Percentiles rank a stretch among this genome's conserved stretches.
These are phyloP conservation scores for Drosophila lini DNA, from an alignment of 1,140 invertebrate species.

Conservation along the genomic window DNA sequence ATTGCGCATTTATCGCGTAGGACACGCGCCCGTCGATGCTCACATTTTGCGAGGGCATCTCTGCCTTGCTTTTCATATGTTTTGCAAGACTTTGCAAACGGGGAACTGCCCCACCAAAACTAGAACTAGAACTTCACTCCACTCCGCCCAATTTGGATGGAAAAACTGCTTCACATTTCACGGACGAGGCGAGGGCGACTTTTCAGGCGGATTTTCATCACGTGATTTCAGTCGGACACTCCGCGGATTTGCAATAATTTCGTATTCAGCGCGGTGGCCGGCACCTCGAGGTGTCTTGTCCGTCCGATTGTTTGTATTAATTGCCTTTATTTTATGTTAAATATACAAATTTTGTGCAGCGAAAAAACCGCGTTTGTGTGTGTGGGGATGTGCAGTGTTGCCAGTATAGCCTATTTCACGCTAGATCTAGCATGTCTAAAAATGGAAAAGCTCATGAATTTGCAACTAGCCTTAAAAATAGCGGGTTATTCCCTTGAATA, in stretches of 20 bases:
- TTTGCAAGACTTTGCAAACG: slow-evolving; percentile 14
- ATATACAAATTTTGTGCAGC: slow-evolving; percentile 62
- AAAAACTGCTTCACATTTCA: slow-evolving; percentile 69
- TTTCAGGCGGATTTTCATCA: slow-evolving; percentile 78
- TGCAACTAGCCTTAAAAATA: too few species aligned
- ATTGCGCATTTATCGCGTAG: slow-evolving; percentile 72
- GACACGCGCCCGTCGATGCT: slow-evolving; percentile 50
- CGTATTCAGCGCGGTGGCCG: slow-evolving; percentile 32
- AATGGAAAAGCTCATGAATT: too few species aligned
- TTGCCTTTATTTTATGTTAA: slow-evolving; percentile 63
- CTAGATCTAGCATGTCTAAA: too few species aligned
- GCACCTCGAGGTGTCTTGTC: slow-evolving; percentile 31
- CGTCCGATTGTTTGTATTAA: slow-evolving; percentile 43
- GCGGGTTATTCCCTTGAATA: too few species aligned
- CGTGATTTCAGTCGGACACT: slow-evolving; percentile 52
- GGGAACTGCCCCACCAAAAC: slow-evolving; percentile 4
- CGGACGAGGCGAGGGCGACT: slow-evolving; percentile 52
- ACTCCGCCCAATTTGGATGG: slow-evolving; percentile 57
- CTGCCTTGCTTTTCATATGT: slow-evolving; percentile 12
- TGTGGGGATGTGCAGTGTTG: slow-evolving; percentile 45
- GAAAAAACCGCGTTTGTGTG: slow-evolving; percentile 64
- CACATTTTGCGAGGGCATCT: slow-evolving; percentile 60
- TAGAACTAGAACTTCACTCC: slow-evolving; percentile 26
- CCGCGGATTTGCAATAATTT: slow-evolving; percentile 4
- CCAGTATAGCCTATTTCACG: too few species aligned